phyloP scores from a whole-genome alignment of 23 tunicate genomes.

The Ciona savignyi region DNA sequence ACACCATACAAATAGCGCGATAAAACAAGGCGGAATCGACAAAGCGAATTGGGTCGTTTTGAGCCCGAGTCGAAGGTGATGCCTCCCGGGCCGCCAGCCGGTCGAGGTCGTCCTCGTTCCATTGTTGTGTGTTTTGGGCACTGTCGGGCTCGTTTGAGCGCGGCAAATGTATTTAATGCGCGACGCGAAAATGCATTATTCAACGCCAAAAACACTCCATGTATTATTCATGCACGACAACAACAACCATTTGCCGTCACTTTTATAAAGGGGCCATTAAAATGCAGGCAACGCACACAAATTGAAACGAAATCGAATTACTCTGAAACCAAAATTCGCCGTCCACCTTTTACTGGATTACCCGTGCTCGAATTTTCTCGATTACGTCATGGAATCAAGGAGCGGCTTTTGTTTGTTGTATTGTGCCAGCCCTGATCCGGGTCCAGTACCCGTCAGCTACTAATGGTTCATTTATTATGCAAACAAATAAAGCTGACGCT shows the following conservation, averaged over 20 bases:
- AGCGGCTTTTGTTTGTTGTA: neutral
- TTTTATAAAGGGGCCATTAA: neutral
- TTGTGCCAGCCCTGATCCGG: neutral
- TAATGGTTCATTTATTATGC: neutral
- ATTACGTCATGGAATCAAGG: neutral
- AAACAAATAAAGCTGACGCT: neutral
- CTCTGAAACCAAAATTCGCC: neutral
- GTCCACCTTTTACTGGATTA: conserved; percentile 1
- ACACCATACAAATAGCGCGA: no score
- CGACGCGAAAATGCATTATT: neutral
- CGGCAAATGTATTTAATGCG: neutral
- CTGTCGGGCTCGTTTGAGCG: no score
- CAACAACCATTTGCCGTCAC: neutral
- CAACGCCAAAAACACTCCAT: neutral
- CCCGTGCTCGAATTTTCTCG: neutral
- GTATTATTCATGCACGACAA: neutral
- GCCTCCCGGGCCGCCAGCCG: no score
- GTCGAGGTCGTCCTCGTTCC: no score
- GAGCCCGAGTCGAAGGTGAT: no score
- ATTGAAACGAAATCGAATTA: neutral
- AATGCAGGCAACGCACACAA: neutral
- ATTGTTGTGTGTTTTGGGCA: no score
- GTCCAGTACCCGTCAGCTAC: neutral
- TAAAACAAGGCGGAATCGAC: no score
- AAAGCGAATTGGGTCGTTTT: no score